Evolutionary conservation across 2,797 vertebrate genomes (phyloP), one percentile per base, ranked within the genome.

Genomic region (Delichon dasypus): DNA sequence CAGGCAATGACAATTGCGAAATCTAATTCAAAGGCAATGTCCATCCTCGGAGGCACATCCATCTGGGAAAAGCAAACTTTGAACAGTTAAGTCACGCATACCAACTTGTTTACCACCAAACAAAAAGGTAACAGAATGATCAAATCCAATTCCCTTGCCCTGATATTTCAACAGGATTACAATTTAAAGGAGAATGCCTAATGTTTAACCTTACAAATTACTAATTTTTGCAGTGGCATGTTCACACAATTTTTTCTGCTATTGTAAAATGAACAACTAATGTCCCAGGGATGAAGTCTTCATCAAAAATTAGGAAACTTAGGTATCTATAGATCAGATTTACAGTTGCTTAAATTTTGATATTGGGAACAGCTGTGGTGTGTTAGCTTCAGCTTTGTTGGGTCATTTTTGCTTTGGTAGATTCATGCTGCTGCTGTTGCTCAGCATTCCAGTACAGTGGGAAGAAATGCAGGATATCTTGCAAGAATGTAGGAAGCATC

Each of bases 391-490:
- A 68, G 57, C 38, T 81, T 40, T 84, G 10, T 6, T 65, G 53
- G 29, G 48, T 61, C 22, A 64, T 47, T 88, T 95, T 77, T 55
- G 25, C 53, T n/a, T 58, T 80, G 3, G 11, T 66, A 87, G 19
- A 32, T 88, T 85, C 2, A 3, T 77, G 60, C 36, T 89, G 50
- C 64, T 71, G 44, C 58, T 60, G 48, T 48, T 16, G 66, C 45
- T 81, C 65, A 51, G 67, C 84, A 85, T 87, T 94, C 58, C 76
- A 81, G 16, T 42, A n/a, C 18, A 64, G 47, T 23, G 40, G 73
- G 55, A 70, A 94, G 76, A 86, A 94, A 94, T 62, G 50, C 66
- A 89, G 36, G 30, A 27, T 68, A 78, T 58, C 54, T 88, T 86
- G 42, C 45, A 85, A 92, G 79, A 93, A 93, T 78, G 82, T 50